Base-by-base conservation (phyloP, 2,888 invertebrate species). In the Orchesella flavescens region DNA sequence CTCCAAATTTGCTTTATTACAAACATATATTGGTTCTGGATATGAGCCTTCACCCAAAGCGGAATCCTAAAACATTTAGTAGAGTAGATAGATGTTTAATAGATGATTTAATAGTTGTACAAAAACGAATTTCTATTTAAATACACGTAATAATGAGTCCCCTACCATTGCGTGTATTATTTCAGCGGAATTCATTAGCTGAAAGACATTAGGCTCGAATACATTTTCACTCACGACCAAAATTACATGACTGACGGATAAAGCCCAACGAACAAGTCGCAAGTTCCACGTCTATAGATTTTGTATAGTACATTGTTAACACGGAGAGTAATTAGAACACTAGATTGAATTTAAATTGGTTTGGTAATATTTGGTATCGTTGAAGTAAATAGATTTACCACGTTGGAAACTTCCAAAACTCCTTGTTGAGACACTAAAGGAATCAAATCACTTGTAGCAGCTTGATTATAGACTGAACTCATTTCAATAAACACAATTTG, bases 241-340 rank as follows among this genome's bases (percentile, higher is more conserved):
- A 9, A 88, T 85, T n/a, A 87, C 63, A 66, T 88, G 87, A 76
- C 87, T 87, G 23, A 88, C 76, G 5, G 87, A 84, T 13, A 88
- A 61, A n/a, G 87, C 88, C 88, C 87, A 88, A 9, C 86, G 83
- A 76, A 88, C 85, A 12, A 88, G 75, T 19, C 86, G 46, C 43
- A 88, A 74, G 59, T 87, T 87, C 87, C 86, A 87, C 4, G 85
- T 84, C 88, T 88, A 46, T 12, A 84, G 73, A 19, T 49, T 68
- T 65, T 34, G 66, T n/a, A 34, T 34, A 34, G 2, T 34, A 34
- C 34, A 34, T 34, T 34, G 34, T 34, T 34, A 34, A 34, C 34
- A 34, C 7, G 34, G n/a, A n/a, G n/a, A n/a, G n/a, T n/a, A n/a
- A n/a, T n/a, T n/a, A n/a, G n/a, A n/a, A n/a, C n/a, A n/a, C n/a